Evolutionary conservation across 2,797 vertebrate species (phyloP), one percentile per base, ranked within the genome.

Genomic region (Aratinga solstitialis): DNA sequence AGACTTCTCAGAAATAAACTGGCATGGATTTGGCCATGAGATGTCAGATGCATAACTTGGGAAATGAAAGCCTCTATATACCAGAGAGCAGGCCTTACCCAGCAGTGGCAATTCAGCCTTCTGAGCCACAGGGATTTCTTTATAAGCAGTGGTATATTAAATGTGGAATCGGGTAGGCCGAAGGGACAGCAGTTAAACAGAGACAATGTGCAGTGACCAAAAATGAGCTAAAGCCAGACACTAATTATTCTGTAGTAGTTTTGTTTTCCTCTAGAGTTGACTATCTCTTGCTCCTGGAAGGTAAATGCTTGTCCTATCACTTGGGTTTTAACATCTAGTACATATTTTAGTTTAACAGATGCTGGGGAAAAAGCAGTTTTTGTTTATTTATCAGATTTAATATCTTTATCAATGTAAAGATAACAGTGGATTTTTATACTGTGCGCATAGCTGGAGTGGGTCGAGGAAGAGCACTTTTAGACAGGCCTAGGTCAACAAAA

Each of bases 31-130:
- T 93, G 93, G 84, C 95, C 95, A 90, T 95, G 95, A 93, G 94
- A 95, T 92, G 93, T 94, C 91, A 95, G 91, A 95, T 96, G 95
- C 92, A 89, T 93, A 95, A 93, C 93, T 90, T 93, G 93, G 90
- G 93, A 96, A 96, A 97, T 96, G 95, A 97, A 96, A 95, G 81
- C 68, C 59, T 90, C 93, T 95, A 66, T 97, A 90, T 96, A 80
- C 71, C 43, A 50, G 67, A 61, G 65, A 67, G 22, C 83, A 93
- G 90, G 68, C 61, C 92, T 29, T 75, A 91, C 78, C 88, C 75
- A 89, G 91, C 78, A 85, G 62, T 90, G 84, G 78, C 84, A 95
- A 92, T 92, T 94, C 94, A 95, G 95, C 68, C 84, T 93, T 77
- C 81, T 80, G 95, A 95, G 94, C 94, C 92, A 87, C 86, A 89